These are phyloP conservation scores for Diplogasteroides magnus DNA, from an alignment of 1,140 invertebrate genomes.

Conservation along the genomic window DNA sequence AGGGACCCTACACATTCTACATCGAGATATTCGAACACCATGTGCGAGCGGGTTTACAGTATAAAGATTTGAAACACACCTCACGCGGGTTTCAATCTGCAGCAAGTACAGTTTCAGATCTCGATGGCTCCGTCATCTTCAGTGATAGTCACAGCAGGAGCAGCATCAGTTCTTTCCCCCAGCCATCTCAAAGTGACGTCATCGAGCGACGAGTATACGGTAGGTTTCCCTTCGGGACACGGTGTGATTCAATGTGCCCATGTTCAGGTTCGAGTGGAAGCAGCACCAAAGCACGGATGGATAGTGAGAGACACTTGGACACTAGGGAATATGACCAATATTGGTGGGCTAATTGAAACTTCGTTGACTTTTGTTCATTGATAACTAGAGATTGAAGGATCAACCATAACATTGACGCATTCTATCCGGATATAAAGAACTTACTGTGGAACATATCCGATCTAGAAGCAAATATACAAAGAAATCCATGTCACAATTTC, in stretches of 20 bases:
- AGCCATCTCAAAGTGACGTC: not conserved
- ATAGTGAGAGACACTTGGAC: not conserved
- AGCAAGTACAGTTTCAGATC: not conserved
- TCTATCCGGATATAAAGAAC: too few relatives aligned
- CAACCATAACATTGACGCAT: too few relatives aligned
- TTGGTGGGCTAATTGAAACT: not conserved
- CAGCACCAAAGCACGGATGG: not conserved
- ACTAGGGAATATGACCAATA: not conserved
- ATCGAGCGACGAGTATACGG: not conserved
- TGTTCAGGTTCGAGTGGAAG: too few relatives aligned
- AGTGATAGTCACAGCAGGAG: not conserved
- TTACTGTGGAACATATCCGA: too few relatives aligned
- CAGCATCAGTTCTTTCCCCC: not conserved
- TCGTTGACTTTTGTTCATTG: not conserved
- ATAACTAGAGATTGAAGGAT: not conserved
- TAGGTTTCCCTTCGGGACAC: not conserved
- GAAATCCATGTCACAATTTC: not conserved
- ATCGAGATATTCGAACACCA: constrained; percentile 27
- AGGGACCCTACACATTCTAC: constrained; percentile 25
- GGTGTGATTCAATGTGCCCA: not conserved
- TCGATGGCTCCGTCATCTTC: not conserved
- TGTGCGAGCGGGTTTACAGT: not conserved
- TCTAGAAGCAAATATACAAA: too few relatives aligned
- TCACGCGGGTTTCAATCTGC: not conserved
- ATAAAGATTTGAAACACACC: not conserved